Evolutionary conservation across 2,888 invertebrate genomes (phyloP).

Genomic region (Drosophila mimica): DNA sequence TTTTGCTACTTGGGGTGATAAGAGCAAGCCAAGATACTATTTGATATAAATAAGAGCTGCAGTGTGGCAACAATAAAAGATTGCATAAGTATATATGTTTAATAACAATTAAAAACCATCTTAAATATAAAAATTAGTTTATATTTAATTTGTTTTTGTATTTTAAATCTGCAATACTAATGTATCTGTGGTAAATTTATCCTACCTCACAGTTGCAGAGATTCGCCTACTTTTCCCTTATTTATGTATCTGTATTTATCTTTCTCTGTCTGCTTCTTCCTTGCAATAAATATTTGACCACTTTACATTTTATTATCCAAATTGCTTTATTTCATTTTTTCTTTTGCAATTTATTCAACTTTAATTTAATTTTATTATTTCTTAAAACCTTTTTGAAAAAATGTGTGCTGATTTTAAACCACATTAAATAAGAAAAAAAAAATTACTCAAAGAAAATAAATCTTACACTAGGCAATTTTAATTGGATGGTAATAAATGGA

Average conservation of each 20-base stretch:
- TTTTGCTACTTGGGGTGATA: not conserved
- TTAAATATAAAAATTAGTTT: not conserved
- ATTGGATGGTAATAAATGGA: slow-evolving; percentile 2
- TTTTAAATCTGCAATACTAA: not conserved
- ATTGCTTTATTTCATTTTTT: not conserved
- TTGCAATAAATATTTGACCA: not conserved
- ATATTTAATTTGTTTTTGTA: no score
- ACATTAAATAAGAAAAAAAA: not conserved
- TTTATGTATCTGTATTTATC: not conserved
- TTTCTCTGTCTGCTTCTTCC: not conserved
- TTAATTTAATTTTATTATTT: not conserved
- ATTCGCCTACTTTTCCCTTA: not conserved
- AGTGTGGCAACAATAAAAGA: not conserved
- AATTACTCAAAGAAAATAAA: not conserved
- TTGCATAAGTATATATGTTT: not conserved
- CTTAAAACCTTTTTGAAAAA: not conserved
- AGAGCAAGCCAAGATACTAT: not conserved
- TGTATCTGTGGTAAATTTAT: not conserved
- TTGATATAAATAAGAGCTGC: not conserved
- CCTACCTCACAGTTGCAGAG: not conserved
- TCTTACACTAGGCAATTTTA: not conserved
- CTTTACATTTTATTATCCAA: not conserved
- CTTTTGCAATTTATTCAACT: not conserved
- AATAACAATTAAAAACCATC: not conserved
- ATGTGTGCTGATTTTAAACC: not conserved